Percentiles rank a stretch among this genome's conserved stretches.
These are phyloP conservation scores for Tauraco hartlaubi DNA, from an alignment of 2,797 vertebrate species.

Conservation along the genomic window DNA sequence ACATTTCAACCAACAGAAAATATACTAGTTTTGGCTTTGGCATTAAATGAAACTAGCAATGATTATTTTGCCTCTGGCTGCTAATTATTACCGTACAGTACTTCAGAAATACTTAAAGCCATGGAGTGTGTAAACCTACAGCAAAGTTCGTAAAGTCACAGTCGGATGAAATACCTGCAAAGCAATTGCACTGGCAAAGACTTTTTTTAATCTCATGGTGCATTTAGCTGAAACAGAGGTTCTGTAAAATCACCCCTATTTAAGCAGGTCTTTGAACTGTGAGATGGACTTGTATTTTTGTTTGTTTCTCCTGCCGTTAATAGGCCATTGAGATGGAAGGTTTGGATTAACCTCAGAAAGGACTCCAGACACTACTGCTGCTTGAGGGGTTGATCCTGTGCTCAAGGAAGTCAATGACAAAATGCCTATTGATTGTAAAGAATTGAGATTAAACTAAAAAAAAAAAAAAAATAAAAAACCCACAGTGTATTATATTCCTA, in stretches of 20 bases:
- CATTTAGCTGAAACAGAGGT: neutral
- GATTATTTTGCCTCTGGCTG: conserved; percentile 69
- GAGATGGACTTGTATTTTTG: neutral
- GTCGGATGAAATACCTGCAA: neutral
- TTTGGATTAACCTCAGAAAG: neutral
- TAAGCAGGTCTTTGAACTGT: neutral
- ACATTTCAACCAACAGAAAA: conserved; percentile 58
- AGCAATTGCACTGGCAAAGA: neutral
- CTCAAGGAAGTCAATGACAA: neutral
- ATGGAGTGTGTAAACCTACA: conserved; percentile 33
- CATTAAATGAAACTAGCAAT: conserved; percentile 64
- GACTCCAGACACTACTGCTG: neutral
- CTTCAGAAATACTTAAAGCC: conserved; percentile 69
- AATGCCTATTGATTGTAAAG: neutral
- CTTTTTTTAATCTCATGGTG: conserved; percentile 20
- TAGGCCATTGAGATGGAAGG: neutral
- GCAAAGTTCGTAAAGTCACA: conserved; percentile 24
- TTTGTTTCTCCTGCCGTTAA: conserved; percentile 36
- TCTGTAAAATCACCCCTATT: neutral
- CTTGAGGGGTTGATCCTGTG: neutral
- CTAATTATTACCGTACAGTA: conserved; percentile 37
- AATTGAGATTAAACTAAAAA: neutral
- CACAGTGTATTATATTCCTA: neutral
- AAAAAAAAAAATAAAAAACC: neutral
- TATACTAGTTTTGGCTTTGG: conserved; percentile 35